These are phyloP conservation scores for Synanceia verrucosa DNA, from an alignment of 2,797 vertebrate species.

Conservation along the genomic window DNA sequence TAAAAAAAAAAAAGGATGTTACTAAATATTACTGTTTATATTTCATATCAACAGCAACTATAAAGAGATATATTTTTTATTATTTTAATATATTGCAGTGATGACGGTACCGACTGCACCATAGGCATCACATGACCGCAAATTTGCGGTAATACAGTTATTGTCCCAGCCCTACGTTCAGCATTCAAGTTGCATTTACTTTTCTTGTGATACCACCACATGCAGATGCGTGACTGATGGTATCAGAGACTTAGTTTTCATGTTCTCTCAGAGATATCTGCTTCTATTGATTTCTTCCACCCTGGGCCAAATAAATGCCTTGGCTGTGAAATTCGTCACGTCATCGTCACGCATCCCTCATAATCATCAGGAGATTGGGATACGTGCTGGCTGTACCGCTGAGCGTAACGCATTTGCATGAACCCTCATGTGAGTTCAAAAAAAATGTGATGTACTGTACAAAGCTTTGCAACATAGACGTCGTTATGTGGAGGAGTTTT, in stretches of 20 bases:
- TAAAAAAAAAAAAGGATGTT: too few species aligned
- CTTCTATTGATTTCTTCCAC: constrained; percentile 54
- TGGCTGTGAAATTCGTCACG: constrained; percentile 55
- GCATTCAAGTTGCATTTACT: neutral
- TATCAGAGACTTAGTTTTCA: constrained; percentile 18
- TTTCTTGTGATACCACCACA: neutral
- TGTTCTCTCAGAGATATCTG: constrained; percentile 29
- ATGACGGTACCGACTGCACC: too few species aligned
- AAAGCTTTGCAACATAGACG: constrained; percentile 5
- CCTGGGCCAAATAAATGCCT: constrained; percentile 55
- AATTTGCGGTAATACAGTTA: too few species aligned
- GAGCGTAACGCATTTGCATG: constrained; percentile 65
- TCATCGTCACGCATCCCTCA: constrained; percentile 53
- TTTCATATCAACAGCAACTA: too few species aligned
- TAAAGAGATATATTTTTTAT: too few species aligned
- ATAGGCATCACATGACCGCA: too few species aligned
- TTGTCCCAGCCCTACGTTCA: too few species aligned
- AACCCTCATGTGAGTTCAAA: constrained; percentile 58
- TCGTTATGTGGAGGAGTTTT: constrained; percentile 7
- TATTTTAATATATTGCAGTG: too few species aligned
- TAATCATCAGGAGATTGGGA: constrained; percentile 58
- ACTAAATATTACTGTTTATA: too few species aligned
- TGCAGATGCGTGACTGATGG: constrained; percentile 8
- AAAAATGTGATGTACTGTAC: constrained; percentile 4
- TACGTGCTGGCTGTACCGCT: constrained; percentile 43